Conservation (phyloP, 2,888 invertebrate species). For the Amblyjoppa fuscipennis region DNA sequence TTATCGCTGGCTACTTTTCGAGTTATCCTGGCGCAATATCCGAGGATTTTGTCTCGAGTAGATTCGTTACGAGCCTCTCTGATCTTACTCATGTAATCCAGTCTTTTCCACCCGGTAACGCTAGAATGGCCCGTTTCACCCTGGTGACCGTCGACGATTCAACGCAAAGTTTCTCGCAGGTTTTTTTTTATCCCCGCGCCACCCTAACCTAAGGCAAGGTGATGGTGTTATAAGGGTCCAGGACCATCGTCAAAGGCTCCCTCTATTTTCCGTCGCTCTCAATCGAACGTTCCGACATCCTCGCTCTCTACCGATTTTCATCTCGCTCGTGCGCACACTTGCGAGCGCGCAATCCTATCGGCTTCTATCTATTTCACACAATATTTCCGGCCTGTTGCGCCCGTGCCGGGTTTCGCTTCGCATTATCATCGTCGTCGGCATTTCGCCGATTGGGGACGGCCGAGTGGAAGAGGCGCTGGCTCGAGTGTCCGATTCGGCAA, state of each 20-base stretch:
- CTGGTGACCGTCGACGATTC: not conserved
- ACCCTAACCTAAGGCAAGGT: conserved; percentile 62
- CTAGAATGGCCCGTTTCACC: no score
- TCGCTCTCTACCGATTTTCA: not conserved
- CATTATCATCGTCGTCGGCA: conserved; percentile 66
- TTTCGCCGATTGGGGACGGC: not conserved
- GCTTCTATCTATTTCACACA: conserved; percentile 72
- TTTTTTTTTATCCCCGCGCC: conserved; percentile 42
- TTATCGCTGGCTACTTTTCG: conserved; percentile 19
- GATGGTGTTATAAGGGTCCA: conserved; percentile 51
- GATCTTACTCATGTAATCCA: conserved; percentile 25
- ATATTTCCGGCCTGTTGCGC: conserved; percentile 74
- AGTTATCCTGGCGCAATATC: conserved; percentile 25
- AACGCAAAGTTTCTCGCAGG: conserved; percentile 23
- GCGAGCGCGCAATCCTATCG: conserved; percentile 65
- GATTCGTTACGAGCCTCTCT: conserved; percentile 38
- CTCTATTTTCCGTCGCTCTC: conserved; percentile 23
- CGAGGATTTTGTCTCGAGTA: conserved; percentile 3
- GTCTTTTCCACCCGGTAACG: conserved; percentile 9
- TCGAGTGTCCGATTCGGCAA: no score
- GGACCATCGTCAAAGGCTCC: conserved; percentile 36
- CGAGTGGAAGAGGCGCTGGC: no score
- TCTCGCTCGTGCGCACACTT: conserved; percentile 48
- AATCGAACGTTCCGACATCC: not conserved
- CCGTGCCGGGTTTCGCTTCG: conserved; percentile 64